phyloP scores from a whole-genome alignment of 2,888 invertebrate genomes.

The Operophtera brumata region DNA sequence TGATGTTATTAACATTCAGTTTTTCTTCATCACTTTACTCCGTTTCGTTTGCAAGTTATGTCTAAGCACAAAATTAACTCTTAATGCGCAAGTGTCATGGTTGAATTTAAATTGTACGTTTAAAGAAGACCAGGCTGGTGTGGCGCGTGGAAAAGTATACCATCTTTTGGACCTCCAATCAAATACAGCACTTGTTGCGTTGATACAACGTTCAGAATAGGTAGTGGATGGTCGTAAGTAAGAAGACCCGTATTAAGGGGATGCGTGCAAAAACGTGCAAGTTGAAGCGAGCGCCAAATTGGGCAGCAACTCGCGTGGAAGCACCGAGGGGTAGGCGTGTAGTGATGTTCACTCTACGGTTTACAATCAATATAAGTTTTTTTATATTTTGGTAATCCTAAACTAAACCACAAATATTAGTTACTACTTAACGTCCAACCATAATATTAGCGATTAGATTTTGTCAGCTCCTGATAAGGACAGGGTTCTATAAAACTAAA shows the following conservation, averaged over 20 bases:
- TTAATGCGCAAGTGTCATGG: neutral
- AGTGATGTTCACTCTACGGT: constrained; percentile 28
- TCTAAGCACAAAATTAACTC: constrained; percentile 3
- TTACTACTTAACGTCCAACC: too few species aligned
- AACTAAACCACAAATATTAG: too few species aligned
- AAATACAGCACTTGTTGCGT: neutral
- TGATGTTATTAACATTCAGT: constrained; percentile 43
- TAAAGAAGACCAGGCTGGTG: constrained; percentile 11
- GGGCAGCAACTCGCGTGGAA: constrained; percentile 60
- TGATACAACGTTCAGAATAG: constrained; percentile 8
- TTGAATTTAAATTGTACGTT: neutral
- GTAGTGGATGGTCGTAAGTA: neutral
- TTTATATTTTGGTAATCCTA: too few species aligned
- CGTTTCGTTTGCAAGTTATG: constrained; percentile 26
- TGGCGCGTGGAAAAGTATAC: constrained; percentile 15
- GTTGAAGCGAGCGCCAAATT: constrained; percentile 55
- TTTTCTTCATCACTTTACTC: constrained; percentile 31
- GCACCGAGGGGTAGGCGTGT: constrained; percentile 38
- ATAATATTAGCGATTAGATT: too few species aligned
- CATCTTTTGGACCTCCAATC: constrained; percentile 5
- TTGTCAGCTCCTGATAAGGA: too few species aligned
- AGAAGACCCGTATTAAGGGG: constrained; percentile 48
- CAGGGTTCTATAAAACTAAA: too few species aligned
- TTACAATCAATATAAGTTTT: constrained; percentile 21
- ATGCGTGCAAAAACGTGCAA: constrained; percentile 63